Conservation (phyloP, 1,140 invertebrate species). For the Microplitis mediator region DNA sequence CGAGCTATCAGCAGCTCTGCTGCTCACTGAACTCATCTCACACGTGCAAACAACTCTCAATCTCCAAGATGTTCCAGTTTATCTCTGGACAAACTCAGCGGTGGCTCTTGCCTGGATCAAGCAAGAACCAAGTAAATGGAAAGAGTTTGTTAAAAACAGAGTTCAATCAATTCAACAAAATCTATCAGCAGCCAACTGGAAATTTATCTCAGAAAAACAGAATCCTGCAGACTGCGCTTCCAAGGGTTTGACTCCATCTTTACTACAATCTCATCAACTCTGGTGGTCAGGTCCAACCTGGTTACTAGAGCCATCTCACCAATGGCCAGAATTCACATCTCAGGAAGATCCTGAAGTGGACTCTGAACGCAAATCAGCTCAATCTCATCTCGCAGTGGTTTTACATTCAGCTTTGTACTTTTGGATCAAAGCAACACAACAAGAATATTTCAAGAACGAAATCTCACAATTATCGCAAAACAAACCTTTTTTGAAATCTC, state of each 20-base stretch:
- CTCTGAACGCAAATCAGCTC: too few relatives aligned
- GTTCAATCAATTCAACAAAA: constrained; percentile 47
- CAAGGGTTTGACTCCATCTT: background rate
- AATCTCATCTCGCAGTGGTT: too few relatives aligned
- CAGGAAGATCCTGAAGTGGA: background rate
- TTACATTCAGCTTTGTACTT: too few relatives aligned
- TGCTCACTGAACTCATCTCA: constrained; percentile 28
- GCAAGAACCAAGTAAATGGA: background rate
- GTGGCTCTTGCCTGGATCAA: constrained; percentile 28
- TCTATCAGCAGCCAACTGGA: constrained; percentile 37
- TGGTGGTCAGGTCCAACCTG: background rate
- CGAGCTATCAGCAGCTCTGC: constrained; percentile 36
- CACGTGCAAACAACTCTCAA: constrained; percentile 13
- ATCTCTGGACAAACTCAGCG: constrained; percentile 34
- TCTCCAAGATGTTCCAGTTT: background rate
- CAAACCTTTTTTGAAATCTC: too few relatives aligned
- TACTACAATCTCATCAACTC: background rate
- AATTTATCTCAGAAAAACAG: constrained; percentile 36
- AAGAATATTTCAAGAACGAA: too few relatives aligned
- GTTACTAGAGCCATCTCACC: background rate
- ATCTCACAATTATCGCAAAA: too few relatives aligned
- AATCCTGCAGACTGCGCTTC: constrained; percentile 35
- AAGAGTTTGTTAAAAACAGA: constrained; percentile 47
- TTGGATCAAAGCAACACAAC: too few relatives aligned
- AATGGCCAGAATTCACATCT: background rate